Base-by-base conservation (phyloP, 2,113 vertebrate species). In the Chionis minor region DNA sequence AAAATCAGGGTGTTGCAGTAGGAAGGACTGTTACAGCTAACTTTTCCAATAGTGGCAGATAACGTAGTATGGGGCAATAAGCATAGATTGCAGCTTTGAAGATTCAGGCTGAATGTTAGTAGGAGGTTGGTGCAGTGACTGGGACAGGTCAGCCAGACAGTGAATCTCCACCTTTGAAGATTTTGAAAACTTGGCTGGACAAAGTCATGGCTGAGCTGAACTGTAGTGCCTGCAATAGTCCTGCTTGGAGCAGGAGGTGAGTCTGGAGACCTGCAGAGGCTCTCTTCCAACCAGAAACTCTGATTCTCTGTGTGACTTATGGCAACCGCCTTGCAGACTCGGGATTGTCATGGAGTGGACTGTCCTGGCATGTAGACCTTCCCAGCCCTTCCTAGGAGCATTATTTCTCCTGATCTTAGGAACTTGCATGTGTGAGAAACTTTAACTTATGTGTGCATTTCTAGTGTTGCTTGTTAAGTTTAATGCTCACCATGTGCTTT, bases 401-500 rank as follows among this genome's bases (percentile, higher is more conserved):
- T 40, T 28, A 14, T 26, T 69, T 22, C 61, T 73, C 26, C 59
- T 74, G 65, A 32, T 88, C 35, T 81, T 67, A 84, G 71, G 80
- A 94, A 12, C 32, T 69, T 55, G 17, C 10, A 9, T 21, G 27
- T 92, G 85, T 88, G 90, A 95, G 92, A 88, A 95, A 66, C 88
- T 83, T 9, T 1, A 33, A 54, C 27, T 83, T 32, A 5, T 27
- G 12, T 10, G 0, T 33, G 40, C 18, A 15, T 93, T 94, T 78
- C 47, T 91, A 56, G 49, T 72, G 51, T 44, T 47, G 80, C 69
- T 83, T 0, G 1, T 88, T n/a, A 47, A 56, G 9, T 61, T 90
- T 35, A 44, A 14, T 35, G 61, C 56, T 85, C 16, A 9, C 89
- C 94, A 89, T 72, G 73, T 96, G 94, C 89, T 87, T 91, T 92